Evolutionary conservation across 1,140 invertebrate species (phyloP).

Genomic region (Pogonomyrmex californicus): DNA sequence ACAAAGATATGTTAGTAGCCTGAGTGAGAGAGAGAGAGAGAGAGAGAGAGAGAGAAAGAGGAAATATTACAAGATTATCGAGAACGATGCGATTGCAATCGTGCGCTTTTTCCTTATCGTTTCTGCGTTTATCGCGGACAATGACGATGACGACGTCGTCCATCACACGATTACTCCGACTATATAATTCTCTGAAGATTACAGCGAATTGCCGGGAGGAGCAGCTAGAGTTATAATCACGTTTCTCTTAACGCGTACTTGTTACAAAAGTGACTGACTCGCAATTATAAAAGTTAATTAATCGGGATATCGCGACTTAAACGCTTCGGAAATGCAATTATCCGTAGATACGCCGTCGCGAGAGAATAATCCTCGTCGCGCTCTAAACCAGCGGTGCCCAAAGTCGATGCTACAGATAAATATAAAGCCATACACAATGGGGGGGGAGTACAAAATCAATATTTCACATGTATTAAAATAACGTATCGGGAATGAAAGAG

Average conservation of each 20-base stretch:
- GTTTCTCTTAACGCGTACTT: constrained; percentile 39
- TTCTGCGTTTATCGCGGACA: neutral
- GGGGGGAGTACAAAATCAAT: neutral
- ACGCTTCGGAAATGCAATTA: constrained; percentile 33
- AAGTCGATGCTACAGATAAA: neutral
- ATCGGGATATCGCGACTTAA: constrained; percentile 42
- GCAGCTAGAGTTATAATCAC: constrained; percentile 28
- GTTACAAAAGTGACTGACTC: constrained; percentile 55
- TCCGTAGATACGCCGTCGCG: neutral
- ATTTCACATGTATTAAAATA: neutral
- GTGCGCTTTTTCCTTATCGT: neutral
- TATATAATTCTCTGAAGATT: constrained; percentile 31
- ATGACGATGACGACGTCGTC: constrained; percentile 13
- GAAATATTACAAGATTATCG: constrained; percentile 34
- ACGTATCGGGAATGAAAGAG: neutral
- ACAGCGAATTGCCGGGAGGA: constrained; percentile 29
- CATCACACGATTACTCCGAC: constrained; percentile 4
- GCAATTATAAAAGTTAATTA: constrained; percentile 58
- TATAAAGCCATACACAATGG: neutral
- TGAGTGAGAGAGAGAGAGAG: neutral
- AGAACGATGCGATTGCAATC: constrained; percentile 18
- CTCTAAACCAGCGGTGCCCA: constrained; percentile 27
- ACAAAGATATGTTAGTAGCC: constrained; percentile 32
- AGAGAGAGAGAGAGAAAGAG: neutral
- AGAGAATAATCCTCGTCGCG: constrained; percentile 23